Conservation (phyloP, 2,888 invertebrate genomes). For the Drosophila stalkeri region DNA sequence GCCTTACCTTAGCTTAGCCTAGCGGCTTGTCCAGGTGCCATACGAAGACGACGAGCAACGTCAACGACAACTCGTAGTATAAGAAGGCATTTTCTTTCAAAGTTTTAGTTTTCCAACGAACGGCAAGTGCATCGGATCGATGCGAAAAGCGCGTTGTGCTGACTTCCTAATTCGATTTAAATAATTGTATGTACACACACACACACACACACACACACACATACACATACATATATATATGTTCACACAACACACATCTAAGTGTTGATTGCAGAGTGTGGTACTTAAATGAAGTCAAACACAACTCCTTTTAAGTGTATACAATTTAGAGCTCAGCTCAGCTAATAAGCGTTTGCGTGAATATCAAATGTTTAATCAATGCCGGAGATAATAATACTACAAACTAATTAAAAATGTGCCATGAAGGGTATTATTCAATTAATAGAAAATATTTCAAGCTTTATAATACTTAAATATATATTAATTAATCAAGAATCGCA, state of each 20-base stretch:
- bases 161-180: slow-evolving; percentile 45
- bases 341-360: background rate
- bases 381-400: background rate
- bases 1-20: slow-evolving; percentile 13
- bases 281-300: slow-evolving; percentile 4
- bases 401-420: too few species aligned
- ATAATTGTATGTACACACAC: slow-evolving; percentile 51
- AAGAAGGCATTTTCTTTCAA: slow-evolving; percentile 72
- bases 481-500: background rate
- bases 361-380: slow-evolving; percentile 2
- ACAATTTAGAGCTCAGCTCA: slow-evolving; percentile 7
- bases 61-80: slow-evolving; percentile 47
- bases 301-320: slow-evolving; percentile 10
- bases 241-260: slow-evolving; percentile 22
- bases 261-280: slow-evolving; percentile 11
- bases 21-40: slow-evolving; percentile 11
- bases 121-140: slow-evolving; percentile 84
- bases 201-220: slow-evolving; percentile 12
- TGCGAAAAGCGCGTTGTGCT: slow-evolving; percentile 76
- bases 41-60: slow-evolving; percentile 23
- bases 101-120: slow-evolving; percentile 82
- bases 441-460: background rate
- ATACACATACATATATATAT: slow-evolving; percentile 10
- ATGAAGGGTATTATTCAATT: background rate
- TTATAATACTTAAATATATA: background rate